These are phyloP conservation scores for Catagonus wagneri DNA, from an alignment of 2,113 vertebrate genomes.

Conservation along the genomic window DNA sequence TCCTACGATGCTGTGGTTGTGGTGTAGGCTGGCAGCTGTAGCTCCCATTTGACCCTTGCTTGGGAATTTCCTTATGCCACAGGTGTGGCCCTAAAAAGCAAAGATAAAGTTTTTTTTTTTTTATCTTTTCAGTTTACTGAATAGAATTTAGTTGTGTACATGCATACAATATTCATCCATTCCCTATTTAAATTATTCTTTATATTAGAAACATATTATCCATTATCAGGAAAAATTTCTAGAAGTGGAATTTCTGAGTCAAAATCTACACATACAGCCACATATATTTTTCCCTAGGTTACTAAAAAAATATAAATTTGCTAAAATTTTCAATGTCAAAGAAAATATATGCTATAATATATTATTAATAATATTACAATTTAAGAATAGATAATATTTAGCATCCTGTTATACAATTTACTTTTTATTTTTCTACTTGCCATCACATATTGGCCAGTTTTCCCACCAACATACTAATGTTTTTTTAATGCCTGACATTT, in stretches of 20 bases:
- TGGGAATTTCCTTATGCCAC: too few relatives aligned
- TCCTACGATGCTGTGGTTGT: too few relatives aligned
- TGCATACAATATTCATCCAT: not conserved
- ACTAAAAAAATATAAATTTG: slow-evolving; percentile 18
- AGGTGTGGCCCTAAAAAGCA: too few relatives aligned
- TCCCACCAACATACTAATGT: not conserved
- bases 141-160: not conserved
- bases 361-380: not conserved
- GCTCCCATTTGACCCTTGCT: too few relatives aligned
- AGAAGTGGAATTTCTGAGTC: slow-evolving; percentile 1
- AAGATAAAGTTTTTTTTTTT: too few relatives aligned
- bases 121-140: slow-evolving; percentile 10
- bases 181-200: not conserved
- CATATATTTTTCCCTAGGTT: not conserved
- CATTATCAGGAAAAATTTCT: not conserved
- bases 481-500: not conserved
- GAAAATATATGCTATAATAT: not conserved
- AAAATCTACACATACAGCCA: not conserved
- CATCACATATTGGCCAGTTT: not conserved
- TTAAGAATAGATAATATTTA: not conserved
- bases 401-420: not conserved
- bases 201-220: not conserved
- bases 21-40: too few relatives aligned
- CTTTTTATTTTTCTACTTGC: not conserved
- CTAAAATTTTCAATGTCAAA: not conserved